These are phyloP conservation scores for Metopolophium dirhodum DNA, from an alignment of 1,140 invertebrate genomes.

Conservation along the genomic window DNA sequence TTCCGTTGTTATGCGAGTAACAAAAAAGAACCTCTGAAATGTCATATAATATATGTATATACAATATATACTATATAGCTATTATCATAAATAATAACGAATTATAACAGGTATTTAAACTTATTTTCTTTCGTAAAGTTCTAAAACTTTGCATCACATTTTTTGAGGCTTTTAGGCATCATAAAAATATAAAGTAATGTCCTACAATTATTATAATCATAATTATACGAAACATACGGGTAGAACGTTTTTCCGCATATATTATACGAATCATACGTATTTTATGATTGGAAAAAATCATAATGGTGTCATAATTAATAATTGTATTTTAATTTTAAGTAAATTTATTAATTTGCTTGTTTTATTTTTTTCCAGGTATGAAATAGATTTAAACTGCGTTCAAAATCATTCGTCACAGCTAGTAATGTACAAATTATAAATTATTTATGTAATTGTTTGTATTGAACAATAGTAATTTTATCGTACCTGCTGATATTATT, in stretches of 20 bases:
- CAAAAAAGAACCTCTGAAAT: conserved; percentile 4
- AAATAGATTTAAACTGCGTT: background rate
- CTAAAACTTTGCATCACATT: background rate
- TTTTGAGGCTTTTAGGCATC: background rate
- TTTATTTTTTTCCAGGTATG: background rate
- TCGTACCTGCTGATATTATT: background rate
- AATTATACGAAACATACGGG: background rate
- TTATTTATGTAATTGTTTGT: background rate
- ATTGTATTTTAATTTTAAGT: too few relatives aligned
- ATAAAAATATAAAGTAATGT: background rate
- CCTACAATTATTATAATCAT: background rate
- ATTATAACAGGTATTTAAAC: background rate
- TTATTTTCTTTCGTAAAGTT: background rate
- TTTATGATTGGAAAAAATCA: too few relatives aligned
- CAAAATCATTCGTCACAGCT: background rate
- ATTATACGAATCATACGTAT: background rate
- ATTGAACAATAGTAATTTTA: background rate
- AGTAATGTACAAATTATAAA: background rate
- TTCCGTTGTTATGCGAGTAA: background rate
- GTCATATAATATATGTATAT: background rate
- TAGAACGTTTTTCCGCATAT: background rate
- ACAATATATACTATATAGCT: too few relatives aligned
- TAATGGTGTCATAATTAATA: too few relatives aligned
- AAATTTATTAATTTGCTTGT: background rate
- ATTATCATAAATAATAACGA: background rate